A percentile compares a stretch with the other conserved stretches of the same genome.
These are phyloP conservation scores for Channallabes apus DNA, from an alignment of 2,797 vertebrate species.

Conservation along the genomic window DNA sequence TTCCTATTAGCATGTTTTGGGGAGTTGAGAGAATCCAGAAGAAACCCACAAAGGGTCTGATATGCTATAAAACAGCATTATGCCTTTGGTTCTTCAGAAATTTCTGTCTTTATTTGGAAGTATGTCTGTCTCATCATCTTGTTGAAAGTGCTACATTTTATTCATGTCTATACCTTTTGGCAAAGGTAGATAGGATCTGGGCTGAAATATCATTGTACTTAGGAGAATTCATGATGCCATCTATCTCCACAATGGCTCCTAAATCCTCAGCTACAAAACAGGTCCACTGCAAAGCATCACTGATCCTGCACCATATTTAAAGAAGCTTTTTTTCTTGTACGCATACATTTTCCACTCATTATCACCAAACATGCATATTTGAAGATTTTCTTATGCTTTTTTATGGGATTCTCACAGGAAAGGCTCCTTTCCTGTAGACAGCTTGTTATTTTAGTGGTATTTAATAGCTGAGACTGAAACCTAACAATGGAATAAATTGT, in stretches of 20 bases:
- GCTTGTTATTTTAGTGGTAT: background rate
- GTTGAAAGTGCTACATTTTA: background rate
- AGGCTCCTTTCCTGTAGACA: background rate
- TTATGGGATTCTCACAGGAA: background rate
- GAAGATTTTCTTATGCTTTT: background rate
- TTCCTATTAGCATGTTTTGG: background rate
- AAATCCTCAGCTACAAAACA: constrained; percentile 29
- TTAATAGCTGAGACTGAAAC: background rate
- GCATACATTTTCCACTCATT: background rate
- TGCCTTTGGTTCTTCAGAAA: background rate
- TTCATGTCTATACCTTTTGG: background rate
- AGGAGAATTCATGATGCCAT: constrained; percentile 16
- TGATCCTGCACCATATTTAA: background rate
- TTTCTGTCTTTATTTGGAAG: background rate
- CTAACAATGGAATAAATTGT: background rate
- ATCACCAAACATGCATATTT: background rate
- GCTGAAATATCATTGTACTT: constrained; percentile 2
- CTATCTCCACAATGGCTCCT: constrained; percentile 11
- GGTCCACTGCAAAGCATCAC: background rate
- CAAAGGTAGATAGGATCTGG: background rate
- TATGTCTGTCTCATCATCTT: background rate
- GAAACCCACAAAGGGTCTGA: background rate
- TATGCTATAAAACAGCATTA: background rate
- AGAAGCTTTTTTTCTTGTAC: background rate
- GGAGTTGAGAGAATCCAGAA: background rate